These are phyloP conservation scores for Heliconius hermathena DNA, from an alignment of 1,140 invertebrate genomes.

Conservation along the genomic window DNA sequence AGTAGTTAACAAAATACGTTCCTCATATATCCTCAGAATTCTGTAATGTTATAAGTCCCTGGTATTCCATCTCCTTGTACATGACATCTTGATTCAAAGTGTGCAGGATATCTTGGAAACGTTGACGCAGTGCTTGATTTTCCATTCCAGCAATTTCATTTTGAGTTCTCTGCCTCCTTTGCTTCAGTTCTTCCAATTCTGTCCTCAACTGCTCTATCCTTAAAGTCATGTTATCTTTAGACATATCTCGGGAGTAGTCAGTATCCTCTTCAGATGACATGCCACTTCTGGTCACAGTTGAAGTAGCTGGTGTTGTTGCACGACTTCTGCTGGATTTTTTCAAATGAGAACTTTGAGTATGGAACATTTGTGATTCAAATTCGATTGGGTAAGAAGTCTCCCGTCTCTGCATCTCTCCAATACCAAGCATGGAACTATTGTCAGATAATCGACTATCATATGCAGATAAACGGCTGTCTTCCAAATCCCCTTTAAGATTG, in stretches of 20 bases:
- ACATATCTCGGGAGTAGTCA: constrained; percentile 58
- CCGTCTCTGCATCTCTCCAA: constrained; percentile 75
- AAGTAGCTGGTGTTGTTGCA: constrained; percentile 45
- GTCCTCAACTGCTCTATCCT: constrained; percentile 84
- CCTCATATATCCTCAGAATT: constrained; percentile 79
- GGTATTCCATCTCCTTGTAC: constrained; percentile 89
- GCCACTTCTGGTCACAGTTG: constrained; percentile 48
- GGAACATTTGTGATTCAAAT: constrained; percentile 64
- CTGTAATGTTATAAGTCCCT: constrained; percentile 63
- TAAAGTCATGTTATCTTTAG: constrained; percentile 80
- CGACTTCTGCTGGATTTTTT: constrained; percentile 41
- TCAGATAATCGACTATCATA: constrained; percentile 90
- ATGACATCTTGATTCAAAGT: constrained; percentile 89
- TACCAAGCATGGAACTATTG: constrained; percentile 86
- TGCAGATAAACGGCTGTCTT: constrained; percentile 89
- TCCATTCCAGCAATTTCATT: constrained; percentile 92
- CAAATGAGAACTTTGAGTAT: constrained; percentile 36
- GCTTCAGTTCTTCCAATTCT: constrained; percentile 88
- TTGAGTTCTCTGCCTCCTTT: constrained; percentile 89
- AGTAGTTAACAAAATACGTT: constrained; percentile 36
- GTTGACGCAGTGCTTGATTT: constrained; percentile 90
- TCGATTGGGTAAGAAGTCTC: constrained; percentile 47
- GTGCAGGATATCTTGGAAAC: constrained; percentile 91
- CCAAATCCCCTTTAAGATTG: constrained; percentile 88
- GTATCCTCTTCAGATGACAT: constrained; percentile 60